phyloP scores from a whole-genome alignment of 2,888 invertebrate genomes.

The Drosophila mettleri region DNA sequence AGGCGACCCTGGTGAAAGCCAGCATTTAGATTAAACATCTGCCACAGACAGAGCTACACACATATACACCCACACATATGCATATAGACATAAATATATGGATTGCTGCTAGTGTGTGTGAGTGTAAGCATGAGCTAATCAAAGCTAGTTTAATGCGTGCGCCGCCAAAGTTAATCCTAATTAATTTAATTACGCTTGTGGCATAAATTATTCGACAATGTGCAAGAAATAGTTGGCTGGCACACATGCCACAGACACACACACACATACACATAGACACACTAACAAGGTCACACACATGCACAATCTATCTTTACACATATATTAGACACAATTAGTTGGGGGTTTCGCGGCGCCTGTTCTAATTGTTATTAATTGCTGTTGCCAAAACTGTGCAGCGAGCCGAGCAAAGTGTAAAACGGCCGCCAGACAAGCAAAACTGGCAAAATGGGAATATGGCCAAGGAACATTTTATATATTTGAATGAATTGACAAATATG shows the following conservation, averaged over 20 bases:
- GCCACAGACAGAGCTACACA: slow-evolving; percentile 15
- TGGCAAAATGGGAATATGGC: slow-evolving; percentile 2
- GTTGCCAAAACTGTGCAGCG: slow-evolving; percentile 35
- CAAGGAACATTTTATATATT: slow-evolving; percentile 29
- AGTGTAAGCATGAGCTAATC: slow-evolving; percentile 74
- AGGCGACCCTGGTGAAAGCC: slow-evolving; percentile 57
- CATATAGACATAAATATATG: slow-evolving; percentile 55
- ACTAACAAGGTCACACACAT: background rate
- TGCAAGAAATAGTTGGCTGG: slow-evolving; percentile 52
- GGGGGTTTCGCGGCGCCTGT: slow-evolving; percentile 53
- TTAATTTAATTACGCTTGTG: slow-evolving; percentile 79
- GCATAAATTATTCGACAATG: slow-evolving; percentile 75
- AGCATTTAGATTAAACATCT: slow-evolving; percentile 72
- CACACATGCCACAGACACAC: slow-evolving; percentile 19
- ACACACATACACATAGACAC: background rate
- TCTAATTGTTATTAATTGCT: slow-evolving; percentile 75
- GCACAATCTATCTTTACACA: slow-evolving; percentile 19
- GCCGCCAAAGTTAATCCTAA: slow-evolving; percentile 80
- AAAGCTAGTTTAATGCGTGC: slow-evolving; percentile 80
- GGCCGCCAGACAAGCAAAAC: slow-evolving; percentile 4
- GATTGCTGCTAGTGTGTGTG: slow-evolving; percentile 52
- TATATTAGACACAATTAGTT: slow-evolving; percentile 70
- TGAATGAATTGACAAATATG: slow-evolving; percentile 66
- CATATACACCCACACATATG: slow-evolving; percentile 21
- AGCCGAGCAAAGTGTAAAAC: slow-evolving; percentile 28